Conservation (phyloP, 2,888 invertebrate species). For the Andrena haemorrhoa region DNA sequence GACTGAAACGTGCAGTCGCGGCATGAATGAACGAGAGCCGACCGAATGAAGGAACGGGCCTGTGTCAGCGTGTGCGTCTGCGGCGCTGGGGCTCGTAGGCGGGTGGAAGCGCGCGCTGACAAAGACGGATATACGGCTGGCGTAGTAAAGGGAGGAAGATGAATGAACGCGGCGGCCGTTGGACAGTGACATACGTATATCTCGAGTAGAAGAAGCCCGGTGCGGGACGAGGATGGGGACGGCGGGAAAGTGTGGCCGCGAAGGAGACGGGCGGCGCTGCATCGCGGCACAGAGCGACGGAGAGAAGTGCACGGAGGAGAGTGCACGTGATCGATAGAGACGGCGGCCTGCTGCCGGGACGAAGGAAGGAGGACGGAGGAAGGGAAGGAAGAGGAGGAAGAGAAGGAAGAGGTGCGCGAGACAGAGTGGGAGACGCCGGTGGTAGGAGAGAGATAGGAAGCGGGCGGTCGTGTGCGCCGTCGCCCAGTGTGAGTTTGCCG, state of each 20-base stretch:
- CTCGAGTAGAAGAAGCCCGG: neutral
- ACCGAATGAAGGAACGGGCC: constrained; percentile 76
- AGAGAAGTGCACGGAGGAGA: neutral
- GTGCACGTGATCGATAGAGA: constrained; percentile 6
- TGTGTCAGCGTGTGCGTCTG: constrained; percentile 17
- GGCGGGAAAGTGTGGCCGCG: neutral
- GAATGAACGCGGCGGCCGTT: neutral
- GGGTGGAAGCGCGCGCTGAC: neutral
- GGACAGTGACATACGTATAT: neutral
- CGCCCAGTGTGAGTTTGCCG: constrained; percentile 66
- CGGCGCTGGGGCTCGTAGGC: constrained; percentile 22
- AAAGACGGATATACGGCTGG: neutral
- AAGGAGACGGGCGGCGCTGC: neutral
- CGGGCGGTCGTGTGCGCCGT: constrained; percentile 56
- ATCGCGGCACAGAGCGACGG: neutral
- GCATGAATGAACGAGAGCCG: constrained; percentile 79
- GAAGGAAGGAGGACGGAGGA: constrained; percentile 8
- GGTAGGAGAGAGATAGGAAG: constrained; percentile 45
- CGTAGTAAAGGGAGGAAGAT: neutral
- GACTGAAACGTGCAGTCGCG: constrained; percentile 66
- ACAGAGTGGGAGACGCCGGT: constrained; percentile 9
- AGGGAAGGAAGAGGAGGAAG: constrained; percentile 2
- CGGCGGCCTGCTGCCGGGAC: neutral
- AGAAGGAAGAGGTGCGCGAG: neutral
- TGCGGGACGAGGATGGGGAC: neutral